Conservation (phyloP, 2,888 invertebrate species). For the Ceratothoa steindachneri region DNA sequence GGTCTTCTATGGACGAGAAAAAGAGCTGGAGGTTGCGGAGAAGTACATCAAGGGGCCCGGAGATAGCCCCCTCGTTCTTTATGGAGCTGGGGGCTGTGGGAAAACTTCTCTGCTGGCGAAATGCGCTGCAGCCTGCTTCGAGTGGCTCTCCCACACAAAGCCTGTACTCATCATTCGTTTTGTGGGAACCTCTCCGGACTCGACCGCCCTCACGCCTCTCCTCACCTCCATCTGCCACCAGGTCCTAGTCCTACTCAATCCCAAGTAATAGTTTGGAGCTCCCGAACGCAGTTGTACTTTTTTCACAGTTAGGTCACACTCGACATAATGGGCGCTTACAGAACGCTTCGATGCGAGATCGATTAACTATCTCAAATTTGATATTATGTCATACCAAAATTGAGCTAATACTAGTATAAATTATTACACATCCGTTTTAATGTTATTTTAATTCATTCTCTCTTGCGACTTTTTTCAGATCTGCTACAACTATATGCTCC, state of each 20-base stretch:
- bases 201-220: constrained; percentile 87
- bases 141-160: constrained; percentile 56
- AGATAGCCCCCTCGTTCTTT: constrained; percentile 82
- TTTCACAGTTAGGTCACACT: no score
- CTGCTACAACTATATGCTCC: constrained; percentile 83
- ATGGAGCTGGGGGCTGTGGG: constrained; percentile 95
- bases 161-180: constrained; percentile 87
- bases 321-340: no score
- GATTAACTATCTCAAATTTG: no score
- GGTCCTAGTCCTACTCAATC: constrained; percentile 21
- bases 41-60: constrained; percentile 71
- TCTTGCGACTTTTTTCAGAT: no score
- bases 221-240: constrained; percentile 67
- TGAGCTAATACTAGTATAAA: no score
- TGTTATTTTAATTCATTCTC: no score
- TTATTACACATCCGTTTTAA: no score
- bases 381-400: no score
- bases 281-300: no score
- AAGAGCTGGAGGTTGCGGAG: constrained; percentile 73
- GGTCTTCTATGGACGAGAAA: constrained; percentile 89
- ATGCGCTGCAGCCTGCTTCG: constrained; percentile 37
- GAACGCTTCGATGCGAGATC: no score
- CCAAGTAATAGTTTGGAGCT: no score
- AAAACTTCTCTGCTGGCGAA: constrained; percentile 87
- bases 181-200: constrained; percentile 94